These are phyloP conservation scores for Champsocephalus esox DNA, from an alignment of 2,797 vertebrate genomes.

Conservation along the genomic window DNA sequence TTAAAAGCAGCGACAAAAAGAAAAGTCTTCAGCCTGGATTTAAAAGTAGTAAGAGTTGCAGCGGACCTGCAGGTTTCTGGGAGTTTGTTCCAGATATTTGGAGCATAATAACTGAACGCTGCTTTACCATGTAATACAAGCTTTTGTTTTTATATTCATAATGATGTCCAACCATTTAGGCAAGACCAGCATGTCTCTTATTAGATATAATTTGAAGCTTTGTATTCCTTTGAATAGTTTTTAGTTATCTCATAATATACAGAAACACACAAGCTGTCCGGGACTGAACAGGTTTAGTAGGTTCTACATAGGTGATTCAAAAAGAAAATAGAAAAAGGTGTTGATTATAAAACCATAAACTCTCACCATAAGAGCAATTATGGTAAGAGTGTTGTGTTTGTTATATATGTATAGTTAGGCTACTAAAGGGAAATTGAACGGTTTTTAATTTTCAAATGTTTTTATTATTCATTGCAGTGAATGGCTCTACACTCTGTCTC, in stretches of 20 bases:
- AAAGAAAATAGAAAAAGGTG: neutral
- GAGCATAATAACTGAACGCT: no score
- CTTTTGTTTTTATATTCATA: neutral
- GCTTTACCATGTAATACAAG: no score
- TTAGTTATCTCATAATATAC: neutral
- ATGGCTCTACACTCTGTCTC: neutral
- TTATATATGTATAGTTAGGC: neutral
- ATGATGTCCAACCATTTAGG: neutral
- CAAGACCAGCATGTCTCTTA: neutral
- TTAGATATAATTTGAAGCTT: neutral
- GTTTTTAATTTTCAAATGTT: neutral
- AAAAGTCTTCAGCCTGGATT: no score
- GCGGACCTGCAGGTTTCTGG: no score
- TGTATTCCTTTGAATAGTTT: neutral
- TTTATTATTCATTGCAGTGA: neutral
- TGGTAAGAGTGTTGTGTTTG: neutral
- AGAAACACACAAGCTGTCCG: neutral
- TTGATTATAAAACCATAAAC: neutral
- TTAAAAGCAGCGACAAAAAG: no score
- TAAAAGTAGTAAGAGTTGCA: no score
- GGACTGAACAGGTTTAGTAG: neutral
- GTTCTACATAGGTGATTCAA: no score
- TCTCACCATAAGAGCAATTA: no score
- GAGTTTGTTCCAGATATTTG: no score
- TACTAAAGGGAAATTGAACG: neutral